phyloP scores from a whole-genome alignment of 2,888 invertebrate species.

The Drosophila paramelanica region DNA sequence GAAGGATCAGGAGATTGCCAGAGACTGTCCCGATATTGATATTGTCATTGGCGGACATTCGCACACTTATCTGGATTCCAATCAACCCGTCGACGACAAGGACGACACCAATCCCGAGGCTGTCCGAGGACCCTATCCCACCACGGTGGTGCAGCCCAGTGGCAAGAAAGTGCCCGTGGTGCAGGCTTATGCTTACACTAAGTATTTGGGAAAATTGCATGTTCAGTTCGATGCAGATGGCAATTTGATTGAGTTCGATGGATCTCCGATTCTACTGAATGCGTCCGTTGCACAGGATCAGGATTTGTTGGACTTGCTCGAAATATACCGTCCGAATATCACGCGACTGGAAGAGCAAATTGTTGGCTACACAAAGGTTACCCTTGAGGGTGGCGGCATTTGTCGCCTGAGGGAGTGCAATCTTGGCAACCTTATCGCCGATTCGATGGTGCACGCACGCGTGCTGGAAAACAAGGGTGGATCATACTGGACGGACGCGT shows the following conservation, averaged over 20 bases:
- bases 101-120: conserved; percentile 58
- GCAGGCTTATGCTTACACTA: conserved; percentile 95
- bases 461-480: conserved; percentile 84
- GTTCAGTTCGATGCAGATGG: conserved; percentile 90
- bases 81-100: conserved; percentile 83
- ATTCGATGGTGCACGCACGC: conserved; percentile 88
- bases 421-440: conserved; percentile 92
- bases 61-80: conserved; percentile 94
- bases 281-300: conserved; percentile 88
- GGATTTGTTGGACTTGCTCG: conserved; percentile 87
- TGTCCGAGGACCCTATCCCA: conserved; percentile 90
- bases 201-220: conserved; percentile 93
- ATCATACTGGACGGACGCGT: conserved; percentile 90
- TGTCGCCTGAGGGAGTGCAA: conserved; percentile 93
- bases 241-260: conserved; percentile 88
- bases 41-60: conserved; percentile 96
- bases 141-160: conserved; percentile 88
- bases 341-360: conserved; percentile 86
- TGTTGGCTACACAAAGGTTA: conserved; percentile 90
- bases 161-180: conserved; percentile 92
- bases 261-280: conserved; percentile 92
- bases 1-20: conserved; percentile 91
- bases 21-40: conserved; percentile 91
- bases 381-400: conserved; percentile 88
- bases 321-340: conserved; percentile 87